Percentiles rank a stretch among this genome's conserved stretches.
Evolutionary conservation across 2,888 invertebrate genomes (phyloP).

Genomic region (Caradrina clavipalpis): DNA sequence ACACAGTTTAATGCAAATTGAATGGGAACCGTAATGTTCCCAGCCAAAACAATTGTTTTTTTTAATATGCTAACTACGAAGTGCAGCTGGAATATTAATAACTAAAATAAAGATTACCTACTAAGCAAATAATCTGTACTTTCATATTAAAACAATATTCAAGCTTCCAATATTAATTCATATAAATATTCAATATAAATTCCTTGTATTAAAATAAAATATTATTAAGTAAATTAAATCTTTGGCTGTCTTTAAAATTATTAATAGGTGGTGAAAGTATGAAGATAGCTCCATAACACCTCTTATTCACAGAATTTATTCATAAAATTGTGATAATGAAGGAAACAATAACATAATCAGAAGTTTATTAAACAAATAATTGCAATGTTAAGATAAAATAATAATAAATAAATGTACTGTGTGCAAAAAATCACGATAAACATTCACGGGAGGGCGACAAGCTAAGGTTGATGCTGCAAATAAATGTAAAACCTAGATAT

Average conservation of each 20-base stretch:
- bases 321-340: conserved; percentile 1
- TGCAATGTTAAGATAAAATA: background rate
- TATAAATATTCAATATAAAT: too few species aligned
- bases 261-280: background rate
- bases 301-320: too few species aligned
- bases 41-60: too few species aligned
- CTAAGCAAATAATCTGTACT: background rate
- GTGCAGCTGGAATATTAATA: too few species aligned
- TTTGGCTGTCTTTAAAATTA: too few species aligned
- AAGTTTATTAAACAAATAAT: conserved; percentile 14
- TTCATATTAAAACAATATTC: background rate
- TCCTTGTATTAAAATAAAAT: too few species aligned
- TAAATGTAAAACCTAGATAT: conserved; percentile 70
- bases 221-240: too few species aligned
- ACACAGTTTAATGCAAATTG: too few species aligned
- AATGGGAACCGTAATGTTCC: too few species aligned
- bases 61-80: too few species aligned
- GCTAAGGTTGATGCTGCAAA: conserved; percentile 50
- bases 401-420: background rate
- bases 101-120: background rate
- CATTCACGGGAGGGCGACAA: conserved; percentile 12
- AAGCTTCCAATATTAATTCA: too few species aligned
- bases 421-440: conserved; percentile 20
- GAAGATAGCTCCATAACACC: background rate
- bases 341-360: background rate